Conservation (phyloP, 2,888 invertebrate genomes). For the Drepana falcataria region DNA sequence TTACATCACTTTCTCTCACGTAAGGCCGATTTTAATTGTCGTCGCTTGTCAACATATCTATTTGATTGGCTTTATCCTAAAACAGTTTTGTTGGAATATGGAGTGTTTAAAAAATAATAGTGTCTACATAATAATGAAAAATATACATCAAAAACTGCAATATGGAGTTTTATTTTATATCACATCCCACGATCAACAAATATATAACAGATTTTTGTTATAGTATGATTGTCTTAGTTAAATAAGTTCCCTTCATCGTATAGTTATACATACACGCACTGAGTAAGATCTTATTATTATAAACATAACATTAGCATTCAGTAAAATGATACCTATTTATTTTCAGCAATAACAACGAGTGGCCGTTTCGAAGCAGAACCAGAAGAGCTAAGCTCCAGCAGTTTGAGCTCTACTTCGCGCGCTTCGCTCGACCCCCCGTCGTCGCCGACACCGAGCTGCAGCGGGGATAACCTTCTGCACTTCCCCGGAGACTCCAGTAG, state of each 20-base stretch:
- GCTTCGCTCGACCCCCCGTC: slow-evolving; percentile 85
- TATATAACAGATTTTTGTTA: no score
- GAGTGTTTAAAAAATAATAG: slow-evolving; percentile 62
- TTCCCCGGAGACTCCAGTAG: slow-evolving; percentile 88
- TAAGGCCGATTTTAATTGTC: slow-evolving; percentile 18
- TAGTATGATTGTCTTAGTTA: no score
- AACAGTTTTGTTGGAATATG: slow-evolving; percentile 59
- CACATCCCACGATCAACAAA: background rate
- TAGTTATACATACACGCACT: no score
- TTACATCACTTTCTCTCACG: background rate
- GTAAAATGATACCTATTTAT: no score
- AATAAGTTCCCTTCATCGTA: no score
- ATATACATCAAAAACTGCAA: slow-evolving; percentile 64
- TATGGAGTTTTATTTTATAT: slow-evolving; percentile 19
- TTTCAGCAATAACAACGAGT: slow-evolving; percentile 43
- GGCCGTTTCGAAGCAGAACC: slow-evolving; percentile 82
- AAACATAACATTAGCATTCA: no score
- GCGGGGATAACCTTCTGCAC: slow-evolving; percentile 86
- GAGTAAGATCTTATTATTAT: no score
- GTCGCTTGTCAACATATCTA: slow-evolving; percentile 37
- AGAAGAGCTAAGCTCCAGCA: slow-evolving; percentile 90
- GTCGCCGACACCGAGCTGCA: slow-evolving; percentile 86
- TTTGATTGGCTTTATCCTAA: slow-evolving; percentile 45
- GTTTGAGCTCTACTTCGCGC: slow-evolving; percentile 89
- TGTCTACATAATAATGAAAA: slow-evolving; percentile 48